phyloP scores from a whole-genome alignment of 2,888 invertebrate genomes.

The Trichogramma evanescens region DNA sequence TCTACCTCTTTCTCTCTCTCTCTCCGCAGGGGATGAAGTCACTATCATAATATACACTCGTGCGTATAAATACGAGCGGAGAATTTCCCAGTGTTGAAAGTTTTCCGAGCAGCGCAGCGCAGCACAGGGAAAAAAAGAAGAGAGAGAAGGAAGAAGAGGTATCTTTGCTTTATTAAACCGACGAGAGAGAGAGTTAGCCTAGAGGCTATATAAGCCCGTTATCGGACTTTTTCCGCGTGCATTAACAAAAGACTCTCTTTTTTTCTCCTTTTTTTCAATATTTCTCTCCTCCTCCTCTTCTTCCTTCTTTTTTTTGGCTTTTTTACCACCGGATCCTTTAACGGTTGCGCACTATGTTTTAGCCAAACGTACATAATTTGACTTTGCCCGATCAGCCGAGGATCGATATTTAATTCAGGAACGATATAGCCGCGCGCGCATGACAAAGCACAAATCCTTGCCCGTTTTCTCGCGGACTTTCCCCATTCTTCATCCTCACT shows the following conservation, averaged over 20 bases:
- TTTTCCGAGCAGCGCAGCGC: neutral
- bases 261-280: neutral
- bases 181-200: neutral
- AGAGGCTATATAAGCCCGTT: neutral
- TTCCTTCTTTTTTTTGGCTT: neutral
- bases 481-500: neutral
- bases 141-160: neutral
- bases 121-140: too few species aligned
- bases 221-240: neutral
- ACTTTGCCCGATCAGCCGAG: conserved; percentile 18
- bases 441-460: neutral
- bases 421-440: too few species aligned
- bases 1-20: neutral
- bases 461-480: neutral
- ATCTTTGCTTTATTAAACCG: conserved; percentile 11
- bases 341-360: too few species aligned
- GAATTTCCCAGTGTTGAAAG: neutral
- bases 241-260: neutral
- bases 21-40: neutral
- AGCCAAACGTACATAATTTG: neutral
- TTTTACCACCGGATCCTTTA: too few species aligned
- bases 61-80: too few species aligned
- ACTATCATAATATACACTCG: too few species aligned
- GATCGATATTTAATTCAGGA: conserved; percentile 37
- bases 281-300: neutral